A percentile compares a stretch with the other conserved stretches of the same genome.
phyloP scores from a whole-genome alignment of 2,113 vertebrate genomes.

The Ceyx margarethae region DNA sequence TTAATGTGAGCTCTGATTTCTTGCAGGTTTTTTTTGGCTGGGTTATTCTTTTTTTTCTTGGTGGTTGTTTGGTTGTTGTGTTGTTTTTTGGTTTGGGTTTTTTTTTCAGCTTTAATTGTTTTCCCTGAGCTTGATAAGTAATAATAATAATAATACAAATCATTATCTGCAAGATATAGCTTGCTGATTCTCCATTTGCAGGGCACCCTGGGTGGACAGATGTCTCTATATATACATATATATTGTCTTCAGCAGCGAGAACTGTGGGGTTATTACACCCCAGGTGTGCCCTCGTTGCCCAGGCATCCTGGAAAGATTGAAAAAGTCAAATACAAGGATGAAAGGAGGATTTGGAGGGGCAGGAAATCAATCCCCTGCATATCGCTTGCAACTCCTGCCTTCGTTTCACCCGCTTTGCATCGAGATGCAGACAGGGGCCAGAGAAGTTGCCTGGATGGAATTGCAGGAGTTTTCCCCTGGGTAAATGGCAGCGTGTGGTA shows the following conservation, averaged over 20 bases:
- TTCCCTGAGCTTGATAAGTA: constrained; percentile 26
- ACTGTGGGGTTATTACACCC: neutral
- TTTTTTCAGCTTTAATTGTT: constrained; percentile 47
- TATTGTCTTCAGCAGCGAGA: neutral
- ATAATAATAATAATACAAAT: constrained; percentile 28
- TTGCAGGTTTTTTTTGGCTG: neutral
- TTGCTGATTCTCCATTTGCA: neutral
- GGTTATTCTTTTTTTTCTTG: neutral
- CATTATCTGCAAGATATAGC: neutral
- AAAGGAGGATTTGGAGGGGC: neutral
- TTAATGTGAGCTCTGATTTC: constrained; percentile 61
- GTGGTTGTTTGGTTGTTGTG: neutral
- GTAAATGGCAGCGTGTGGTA: neutral
- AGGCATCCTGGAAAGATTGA: neutral
- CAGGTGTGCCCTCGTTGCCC: neutral
- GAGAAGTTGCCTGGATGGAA: neutral
- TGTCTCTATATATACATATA: neutral
- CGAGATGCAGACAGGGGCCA: neutral
- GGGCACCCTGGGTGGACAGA: neutral
- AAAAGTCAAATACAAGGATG: neutral
- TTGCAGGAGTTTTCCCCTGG: neutral
- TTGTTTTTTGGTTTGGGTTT: neutral
- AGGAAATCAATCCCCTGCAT: neutral
- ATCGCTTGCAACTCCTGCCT: neutral
- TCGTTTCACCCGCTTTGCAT: neutral